Conservation (phyloP, 1,140 invertebrate genomes). For the Temnothorax longispinosus region DNA sequence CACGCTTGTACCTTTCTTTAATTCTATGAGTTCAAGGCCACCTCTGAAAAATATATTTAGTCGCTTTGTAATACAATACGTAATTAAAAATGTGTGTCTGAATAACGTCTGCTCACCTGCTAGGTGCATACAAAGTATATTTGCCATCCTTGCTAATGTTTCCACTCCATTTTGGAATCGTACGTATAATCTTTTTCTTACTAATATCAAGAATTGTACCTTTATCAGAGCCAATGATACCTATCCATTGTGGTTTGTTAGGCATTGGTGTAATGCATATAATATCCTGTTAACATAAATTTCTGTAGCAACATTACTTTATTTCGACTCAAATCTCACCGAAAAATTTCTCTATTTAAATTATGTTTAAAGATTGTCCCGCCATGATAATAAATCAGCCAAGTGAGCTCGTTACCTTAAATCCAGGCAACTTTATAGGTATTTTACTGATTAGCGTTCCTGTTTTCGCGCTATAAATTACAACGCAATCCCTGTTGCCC, state of each 20-base stretch:
- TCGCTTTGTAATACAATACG: conserved; percentile 32
- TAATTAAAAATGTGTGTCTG: neutral
- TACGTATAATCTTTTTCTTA: conserved; percentile 91
- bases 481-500: conserved; percentile 92
- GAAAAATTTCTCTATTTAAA: conserved; percentile 5
- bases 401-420: conserved; percentile 85
- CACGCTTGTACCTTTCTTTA: conserved; percentile 93
- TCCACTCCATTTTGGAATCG: conserved; percentile 93
- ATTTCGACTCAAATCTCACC: neutral
- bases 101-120: conserved; percentile 84
- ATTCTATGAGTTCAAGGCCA: conserved; percentile 95
- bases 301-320: neutral
- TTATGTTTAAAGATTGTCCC: neutral
- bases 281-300: conserved; percentile 87
- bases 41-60: conserved; percentile 88
- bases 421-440: conserved; percentile 88
- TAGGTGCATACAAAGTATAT: conserved; percentile 96
- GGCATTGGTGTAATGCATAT: conserved; percentile 91
- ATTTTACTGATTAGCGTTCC: conserved; percentile 93
- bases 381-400: neutral
- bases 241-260: conserved; percentile 93
- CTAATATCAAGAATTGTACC: conserved; percentile 94
- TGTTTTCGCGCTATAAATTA: conserved; percentile 93
- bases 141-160: conserved; percentile 95
- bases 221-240: conserved; percentile 95